Evolutionary conservation across 1,140 invertebrate species (phyloP), one percentile per base, ranked within the genome.

Genomic region (Aethina tumida): DNA sequence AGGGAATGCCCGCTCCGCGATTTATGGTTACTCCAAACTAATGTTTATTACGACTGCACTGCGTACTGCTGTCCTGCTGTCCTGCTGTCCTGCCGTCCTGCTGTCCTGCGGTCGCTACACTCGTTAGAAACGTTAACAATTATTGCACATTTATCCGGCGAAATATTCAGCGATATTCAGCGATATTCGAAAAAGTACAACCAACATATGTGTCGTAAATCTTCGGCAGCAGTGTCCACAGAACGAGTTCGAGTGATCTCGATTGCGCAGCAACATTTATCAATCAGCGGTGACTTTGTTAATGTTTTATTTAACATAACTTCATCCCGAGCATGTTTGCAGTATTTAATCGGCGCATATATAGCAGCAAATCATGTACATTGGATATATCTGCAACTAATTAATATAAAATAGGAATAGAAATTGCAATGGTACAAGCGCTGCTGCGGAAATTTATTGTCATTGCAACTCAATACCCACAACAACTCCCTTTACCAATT

Each of bases 291-390:
- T 31, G 35, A 39, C 41, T 33, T 39, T 43, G 36, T 39, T 43
- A 39, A 38, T 43, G 41, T 32, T 38, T 43, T 43, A 43, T 43
- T 43, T 43, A 43, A 31, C 32, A 41, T 29, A 30, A 27, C 16
- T 24, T 37, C 19, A 14, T 27, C 29, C 26, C 19, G 32, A 34
- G 20, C 32, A 20, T 34, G 31, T 33, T 16, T 33, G 10, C 31
- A 19, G 13, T 15, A 14, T 17, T 36, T 25, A 26, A 36, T 14
- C 20, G 10, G 14, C 12, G 12, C 30, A 10, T 17, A 32, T 18
- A 32, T 32, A 26, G 17, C 34, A 35, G 25, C 28, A 35, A 24
- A 35, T 26, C 28, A 24, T 25, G 33, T 35, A 35, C 25, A 35
- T 35, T 25, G 24, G 15, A 24, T 25, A 12, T 19, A 14, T 9